A percentile compares a stretch with the other conserved stretches of the same genome.
Conservation (phyloP, 2,797 vertebrate genomes). For the Hipposideros larvatus region DNA sequence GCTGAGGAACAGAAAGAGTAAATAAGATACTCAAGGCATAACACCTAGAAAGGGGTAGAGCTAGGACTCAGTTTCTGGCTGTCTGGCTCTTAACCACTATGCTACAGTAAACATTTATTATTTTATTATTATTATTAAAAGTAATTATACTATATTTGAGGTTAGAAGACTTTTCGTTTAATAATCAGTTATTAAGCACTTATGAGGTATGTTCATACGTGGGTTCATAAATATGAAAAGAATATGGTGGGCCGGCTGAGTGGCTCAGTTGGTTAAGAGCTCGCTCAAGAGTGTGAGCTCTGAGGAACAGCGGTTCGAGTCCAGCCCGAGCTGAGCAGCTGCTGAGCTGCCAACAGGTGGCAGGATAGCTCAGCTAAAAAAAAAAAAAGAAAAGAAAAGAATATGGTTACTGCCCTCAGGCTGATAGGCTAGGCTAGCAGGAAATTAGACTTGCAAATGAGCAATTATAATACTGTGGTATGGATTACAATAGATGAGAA, state of each 20-base stretch:
- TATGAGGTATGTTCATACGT: neutral
- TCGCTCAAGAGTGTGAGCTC: too few species aligned
- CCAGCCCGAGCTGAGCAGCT: too few species aligned
- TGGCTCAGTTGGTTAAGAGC: too few species aligned
- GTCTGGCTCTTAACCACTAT: neutral
- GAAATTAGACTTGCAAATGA: slow-evolving; percentile 12
- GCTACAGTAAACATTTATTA: neutral
- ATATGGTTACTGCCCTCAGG: neutral
- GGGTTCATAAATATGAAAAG: neutral
- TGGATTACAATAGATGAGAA: neutral
- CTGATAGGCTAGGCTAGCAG: neutral
- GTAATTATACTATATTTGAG: neutral
- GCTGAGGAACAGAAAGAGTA: neutral
- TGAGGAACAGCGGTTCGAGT: too few species aligned
- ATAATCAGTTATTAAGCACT: neutral
- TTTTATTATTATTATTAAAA: slow-evolving; percentile 31
- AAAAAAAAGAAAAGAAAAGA: neutral
- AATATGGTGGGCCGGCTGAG: neutral
- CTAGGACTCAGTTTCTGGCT: neutral
- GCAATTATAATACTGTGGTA: neutral
- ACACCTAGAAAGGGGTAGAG: neutral
- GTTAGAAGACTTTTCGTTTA: neutral
- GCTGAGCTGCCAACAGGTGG: too few species aligned
- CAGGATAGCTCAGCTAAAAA: too few species aligned
- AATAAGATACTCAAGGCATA: neutral